These are phyloP conservation scores for Ganaspis sp. DNA, from an alignment of 1,140 invertebrate species.

Conservation along the genomic window DNA sequence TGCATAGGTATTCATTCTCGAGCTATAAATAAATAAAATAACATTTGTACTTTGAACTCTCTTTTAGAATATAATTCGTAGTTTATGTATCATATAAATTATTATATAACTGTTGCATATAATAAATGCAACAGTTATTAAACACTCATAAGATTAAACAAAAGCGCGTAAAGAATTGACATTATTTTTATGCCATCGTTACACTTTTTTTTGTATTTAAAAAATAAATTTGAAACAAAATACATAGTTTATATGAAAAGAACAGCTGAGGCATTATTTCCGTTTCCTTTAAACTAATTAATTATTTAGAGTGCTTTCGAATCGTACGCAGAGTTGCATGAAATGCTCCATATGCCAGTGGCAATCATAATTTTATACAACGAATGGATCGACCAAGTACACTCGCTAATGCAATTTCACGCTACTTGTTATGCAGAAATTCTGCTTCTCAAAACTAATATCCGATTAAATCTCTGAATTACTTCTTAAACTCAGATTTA, in stretches of 20 bases:
- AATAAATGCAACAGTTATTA: too few species aligned
- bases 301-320: constrained; percentile 24
- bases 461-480: not conserved
- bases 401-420: constrained; percentile 27
- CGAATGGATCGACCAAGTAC: constrained; percentile 17
- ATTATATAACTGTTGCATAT: too few species aligned
- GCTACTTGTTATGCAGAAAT: constrained; percentile 24
- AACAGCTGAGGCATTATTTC: not conserved
- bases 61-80: too few species aligned
- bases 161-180: too few species aligned
- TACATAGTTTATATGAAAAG: not conserved
- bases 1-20: too few species aligned
- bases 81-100: too few species aligned
- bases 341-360: constrained; percentile 26
- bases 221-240: not conserved
- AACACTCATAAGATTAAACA: too few species aligned
- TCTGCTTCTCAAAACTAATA: not conserved
- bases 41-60: too few species aligned
- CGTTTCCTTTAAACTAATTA: constrained; percentile 23
- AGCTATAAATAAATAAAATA: too few species aligned
- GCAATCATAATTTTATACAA: constrained; percentile 27
- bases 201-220: not conserved
- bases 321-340: constrained; percentile 5
- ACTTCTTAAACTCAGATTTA: not conserved
- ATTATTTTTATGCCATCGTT: too few species aligned